Percentiles rank a stretch among this genome's conserved stretches.
Evolutionary conservation across 1,140 invertebrate genomes (phyloP).

Genomic region (Eumaeus atala): DNA sequence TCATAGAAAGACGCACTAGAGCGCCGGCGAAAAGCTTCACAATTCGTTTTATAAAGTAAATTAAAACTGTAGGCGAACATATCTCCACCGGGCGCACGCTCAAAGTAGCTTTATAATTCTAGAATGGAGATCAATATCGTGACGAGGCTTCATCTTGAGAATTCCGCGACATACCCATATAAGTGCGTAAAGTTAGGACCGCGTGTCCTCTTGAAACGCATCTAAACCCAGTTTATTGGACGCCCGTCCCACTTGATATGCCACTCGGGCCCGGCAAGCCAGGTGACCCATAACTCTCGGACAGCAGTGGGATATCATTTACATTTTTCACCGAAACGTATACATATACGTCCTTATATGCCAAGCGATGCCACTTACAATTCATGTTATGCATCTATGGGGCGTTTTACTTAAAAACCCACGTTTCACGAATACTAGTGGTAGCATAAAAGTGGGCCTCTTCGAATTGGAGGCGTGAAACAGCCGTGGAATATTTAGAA

Average conservation of each 20-base stretch:
- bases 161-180: neutral
- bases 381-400: conserved; percentile 46
- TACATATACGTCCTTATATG: conserved; percentile 44
- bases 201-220: conserved; percentile 34
- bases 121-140: neutral
- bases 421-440: conserved; percentile 34
- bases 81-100: neutral
- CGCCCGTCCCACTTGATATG: conserved; percentile 51
- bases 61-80: conserved; percentile 3
- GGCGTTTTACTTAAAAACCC: conserved; percentile 36
- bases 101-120: neutral
- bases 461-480: conserved; percentile 7
- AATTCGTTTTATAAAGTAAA: conserved; percentile 4
- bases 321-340: conserved; percentile 55
- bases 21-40: conserved; percentile 7
- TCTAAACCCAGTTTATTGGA: conserved; percentile 30
- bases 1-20: neutral
- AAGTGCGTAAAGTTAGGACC: conserved; percentile 20
- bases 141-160: neutral
- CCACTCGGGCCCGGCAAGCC: conserved; percentile 40
- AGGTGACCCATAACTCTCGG: conserved; percentile 56
- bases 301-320: conserved; percentile 46
- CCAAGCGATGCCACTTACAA: conserved; percentile 42
- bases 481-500: neutral
- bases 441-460: conserved; percentile 18